Percentiles rank a stretch among this genome's conserved stretches.
phyloP scores from a whole-genome alignment of 1,140 invertebrate species.

The Metopolophium dirhodum region DNA sequence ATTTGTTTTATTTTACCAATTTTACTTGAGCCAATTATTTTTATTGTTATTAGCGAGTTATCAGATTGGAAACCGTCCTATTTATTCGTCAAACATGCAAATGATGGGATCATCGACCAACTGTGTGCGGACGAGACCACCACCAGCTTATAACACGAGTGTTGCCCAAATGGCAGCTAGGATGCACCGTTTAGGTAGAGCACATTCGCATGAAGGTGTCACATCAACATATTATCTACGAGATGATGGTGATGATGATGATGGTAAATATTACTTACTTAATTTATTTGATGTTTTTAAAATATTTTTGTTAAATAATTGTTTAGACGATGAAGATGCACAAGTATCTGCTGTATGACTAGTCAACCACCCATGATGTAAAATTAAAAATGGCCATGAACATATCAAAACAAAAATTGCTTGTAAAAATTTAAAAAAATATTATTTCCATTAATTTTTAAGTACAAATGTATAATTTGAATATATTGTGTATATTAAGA shows the following conservation, averaged over 20 bases:
- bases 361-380: slow-evolving; percentile 38
- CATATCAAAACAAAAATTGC: slow-evolving; percentile 52
- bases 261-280: slow-evolving; percentile 62
- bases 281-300: neutral
- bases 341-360: slow-evolving; percentile 55
- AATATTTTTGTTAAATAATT: neutral
- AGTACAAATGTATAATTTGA: slow-evolving; percentile 38
- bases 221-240: slow-evolving; percentile 76
- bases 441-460: slow-evolving; percentile 42
- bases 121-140: slow-evolving; percentile 62
- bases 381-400: slow-evolving; percentile 50
- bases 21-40: neutral
- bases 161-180: slow-evolving; percentile 78
- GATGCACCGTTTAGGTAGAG: slow-evolving; percentile 75
- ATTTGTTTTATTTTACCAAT: neutral
- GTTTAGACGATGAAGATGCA: slow-evolving; percentile 46
- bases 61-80: slow-evolving; percentile 39
- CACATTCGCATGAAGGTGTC: slow-evolving; percentile 85
- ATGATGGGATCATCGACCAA: slow-evolving; percentile 51
- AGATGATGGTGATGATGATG: slow-evolving; percentile 70
- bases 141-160: slow-evolving; percentile 77
- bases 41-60: slow-evolving; percentile 39
- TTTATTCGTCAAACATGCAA: slow-evolving; percentile 44
- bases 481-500: neutral
- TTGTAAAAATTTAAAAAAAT: slow-evolving; percentile 45